phyloP scores from a whole-genome alignment of 2,888 invertebrate species.

The Heliconius hortense region DNA sequence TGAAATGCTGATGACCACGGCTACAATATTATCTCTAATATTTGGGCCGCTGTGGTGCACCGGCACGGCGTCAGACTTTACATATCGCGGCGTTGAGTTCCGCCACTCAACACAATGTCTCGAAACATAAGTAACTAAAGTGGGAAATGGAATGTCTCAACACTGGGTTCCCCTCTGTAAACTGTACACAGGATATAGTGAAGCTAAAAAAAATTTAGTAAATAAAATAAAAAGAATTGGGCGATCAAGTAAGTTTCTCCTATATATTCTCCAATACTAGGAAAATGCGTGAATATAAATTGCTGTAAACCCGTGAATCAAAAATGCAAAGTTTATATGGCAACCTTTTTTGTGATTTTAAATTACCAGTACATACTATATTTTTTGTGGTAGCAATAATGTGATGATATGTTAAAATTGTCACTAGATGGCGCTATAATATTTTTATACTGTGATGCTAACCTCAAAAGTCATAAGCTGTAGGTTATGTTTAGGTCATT shows the following conservation, averaged over 20 bases:
- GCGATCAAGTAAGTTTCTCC: neutral
- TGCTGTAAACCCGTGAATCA: too few relatives aligned
- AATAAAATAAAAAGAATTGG: too few relatives aligned
- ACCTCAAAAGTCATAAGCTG: constrained; percentile 40
- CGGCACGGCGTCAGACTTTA: too few relatives aligned
- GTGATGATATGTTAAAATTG: neutral
- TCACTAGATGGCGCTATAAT: constrained; percentile 54
- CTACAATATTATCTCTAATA: too few relatives aligned
- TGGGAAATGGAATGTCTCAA: neutral
- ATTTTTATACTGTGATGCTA: constrained; percentile 3
- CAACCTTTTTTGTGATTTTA: neutral
- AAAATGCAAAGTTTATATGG: neutral
- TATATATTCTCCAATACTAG: neutral
- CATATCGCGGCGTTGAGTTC: neutral
- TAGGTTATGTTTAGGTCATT: constrained; percentile 35
- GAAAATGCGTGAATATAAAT: too few relatives aligned
- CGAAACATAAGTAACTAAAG: neutral
- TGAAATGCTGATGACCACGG: too few relatives aligned
- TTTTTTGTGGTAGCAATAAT: constrained; percentile 35
- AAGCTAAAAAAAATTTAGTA: neutral
- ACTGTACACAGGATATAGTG: neutral
- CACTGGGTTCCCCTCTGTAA: neutral
- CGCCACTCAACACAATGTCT: neutral
- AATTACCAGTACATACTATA: neutral
- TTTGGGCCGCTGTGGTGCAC: too few relatives aligned